Base-by-base conservation (phyloP, 1,140 invertebrate genomes). In the Drosophila ogumai region DNA sequence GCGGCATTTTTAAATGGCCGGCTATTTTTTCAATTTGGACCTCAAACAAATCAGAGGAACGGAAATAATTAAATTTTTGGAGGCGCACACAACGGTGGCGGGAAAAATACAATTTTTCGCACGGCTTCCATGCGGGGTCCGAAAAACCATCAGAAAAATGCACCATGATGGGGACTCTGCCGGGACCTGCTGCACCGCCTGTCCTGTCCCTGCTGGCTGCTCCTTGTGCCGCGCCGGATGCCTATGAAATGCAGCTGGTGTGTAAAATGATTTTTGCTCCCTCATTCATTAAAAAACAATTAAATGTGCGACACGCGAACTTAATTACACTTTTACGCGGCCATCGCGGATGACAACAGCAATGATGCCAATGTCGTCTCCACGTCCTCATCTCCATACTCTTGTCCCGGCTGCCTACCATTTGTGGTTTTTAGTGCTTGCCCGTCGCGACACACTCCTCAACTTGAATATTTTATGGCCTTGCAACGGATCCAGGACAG, bases 231-330 rank as follows among this genome's bases (percentile, higher is more conserved):
- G 32, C 36, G 34, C 32, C 17, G 40, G 67, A 38, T 61, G 55
- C 56, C 59, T 66, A 77, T 80, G 54, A 85, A 77, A 64, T 77
- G 74, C 81, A 78, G 78, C 77, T 81, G 73, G 65, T 58, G 59
- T 66, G 54, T 52, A 67, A 79, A 86, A 81, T 76, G 61, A 75
- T 75, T 86, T 86, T 68, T 77, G 58, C 75, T 65, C 71, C 77
- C 74, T 75, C 54, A 86, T 87, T 81, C 82, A 86, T 86, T 86
- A 86, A 86, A 86, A 86, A 86, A 86, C 78, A 86, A 86, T 86
- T 86, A 86, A 86, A 81, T 75, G 67, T 65, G 79, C 69, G 82
- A 86, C 82, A 86, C 69, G 82, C 82, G 78, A 85, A 81, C 82
- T 88, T 88, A 88, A 88, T 88, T 88, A 88, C 73, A 78, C 46